Base-by-base conservation (phyloP, 2,797 vertebrate genomes). In the Merluccius polli region DNA sequence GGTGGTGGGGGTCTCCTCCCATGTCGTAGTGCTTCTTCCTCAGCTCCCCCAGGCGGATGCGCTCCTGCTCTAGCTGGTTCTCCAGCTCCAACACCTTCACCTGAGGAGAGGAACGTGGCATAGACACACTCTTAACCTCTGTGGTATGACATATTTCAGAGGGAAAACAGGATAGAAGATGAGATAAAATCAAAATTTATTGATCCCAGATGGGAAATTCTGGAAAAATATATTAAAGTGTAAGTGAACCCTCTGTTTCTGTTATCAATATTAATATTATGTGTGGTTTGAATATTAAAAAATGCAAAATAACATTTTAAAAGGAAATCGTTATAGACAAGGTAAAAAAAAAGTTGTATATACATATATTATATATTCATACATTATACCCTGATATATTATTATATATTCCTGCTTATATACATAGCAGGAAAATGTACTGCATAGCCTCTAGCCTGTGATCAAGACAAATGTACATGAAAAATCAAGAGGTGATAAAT, bases 1-100 rank as follows among this genome's bases (percentile, higher is more conserved):
- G 21, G 21, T 2, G n/a, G 21, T 16, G 1, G 41, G 41, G 12
- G 41, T 27, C 59, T 65, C 84, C 86, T 0, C 93, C 94, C 33
- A 99, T 87, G 4, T 97, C 92, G 0, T 99, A 99, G 88, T 99
- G 98, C 79, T 94, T 95, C 89, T 96, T 98, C 78, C 98, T 94
- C 78, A 99, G 94, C 77, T 96, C 97, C 1, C 98, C 98, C 75
- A 99, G 92, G 27, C 94, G 96, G 36, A 97, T 92, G 3, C 97
- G 94, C 86, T 99, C 96, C 82, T 94, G 96, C 77, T 97, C 95
- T 85, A 99, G 87, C 77, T 95, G 91, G 27, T 83, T 96, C 89
- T 99, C 98, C 82, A 99, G 92, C 91, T 98, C 96, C 79, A 99
- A 88, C 30, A 99, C 97, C 78, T 94, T 94, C 72, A 99, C 98